Percentiles rank a stretch among this genome's conserved stretches.
Evolutionary conservation across 2,888 invertebrate species (phyloP).

Genomic region (Cartodere bifasciata): DNA sequence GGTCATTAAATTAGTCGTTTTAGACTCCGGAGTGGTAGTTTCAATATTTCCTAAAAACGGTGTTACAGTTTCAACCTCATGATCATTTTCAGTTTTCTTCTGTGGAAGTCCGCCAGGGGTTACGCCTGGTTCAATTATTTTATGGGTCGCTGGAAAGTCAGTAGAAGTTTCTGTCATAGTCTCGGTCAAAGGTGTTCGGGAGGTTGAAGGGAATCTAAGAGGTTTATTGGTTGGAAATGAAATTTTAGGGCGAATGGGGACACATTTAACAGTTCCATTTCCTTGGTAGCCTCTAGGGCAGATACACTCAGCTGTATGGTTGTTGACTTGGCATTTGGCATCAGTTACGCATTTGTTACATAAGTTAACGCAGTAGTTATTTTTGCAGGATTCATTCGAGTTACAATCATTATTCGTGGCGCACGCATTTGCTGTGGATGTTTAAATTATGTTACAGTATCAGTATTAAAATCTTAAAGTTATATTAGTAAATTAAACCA

Average conservation of each 20-base stretch:
- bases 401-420: conserved; percentile 40
- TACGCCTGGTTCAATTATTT: too few species aligned
- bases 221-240: conserved; percentile 5
- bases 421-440: conserved; percentile 39
- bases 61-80: conserved; percentile 6
- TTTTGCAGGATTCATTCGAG: conserved; percentile 39
- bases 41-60: background rate
- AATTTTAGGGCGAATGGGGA: conserved; percentile 12
- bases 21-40: conserved; percentile 3
- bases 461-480: conserved; percentile 1
- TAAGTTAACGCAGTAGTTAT: conserved; percentile 39
- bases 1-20: background rate
- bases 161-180: too few species aligned
- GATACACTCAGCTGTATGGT: conserved; percentile 37
- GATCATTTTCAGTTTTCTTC: too few species aligned
- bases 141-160: too few species aligned
- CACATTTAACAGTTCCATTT: conserved; percentile 40
- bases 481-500: background rate
- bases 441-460: conserved; percentile 20
- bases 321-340: conserved; percentile 38
- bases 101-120: too few species aligned
- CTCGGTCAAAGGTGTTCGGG: too few species aligned
- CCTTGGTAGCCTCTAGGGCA: conserved; percentile 38
- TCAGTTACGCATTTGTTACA: conserved; percentile 38
- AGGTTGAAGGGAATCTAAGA: too few species aligned